Conservation (phyloP, 1,140 invertebrate genomes). For the Arctopsyche grandis region DNA sequence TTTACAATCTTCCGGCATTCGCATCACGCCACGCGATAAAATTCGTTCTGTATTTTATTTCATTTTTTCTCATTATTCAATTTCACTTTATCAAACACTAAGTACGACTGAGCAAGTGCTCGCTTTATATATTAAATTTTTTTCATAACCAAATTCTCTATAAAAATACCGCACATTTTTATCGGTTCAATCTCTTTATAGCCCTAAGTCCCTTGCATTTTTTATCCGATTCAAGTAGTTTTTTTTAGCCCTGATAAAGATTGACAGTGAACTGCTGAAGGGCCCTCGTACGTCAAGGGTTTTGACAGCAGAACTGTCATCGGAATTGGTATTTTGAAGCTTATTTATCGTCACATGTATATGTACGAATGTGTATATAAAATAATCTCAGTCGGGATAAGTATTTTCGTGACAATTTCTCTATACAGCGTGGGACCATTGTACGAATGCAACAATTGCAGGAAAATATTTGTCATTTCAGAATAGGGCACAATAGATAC, state of each 20-base stretch:
- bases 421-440: constrained; percentile 21
- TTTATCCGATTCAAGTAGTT: background rate
- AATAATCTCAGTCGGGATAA: constrained; percentile 17
- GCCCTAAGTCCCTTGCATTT: background rate
- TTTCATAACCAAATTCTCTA: too few species aligned
- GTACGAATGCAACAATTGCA: background rate
- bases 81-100: too few species aligned
- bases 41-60: background rate
- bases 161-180: too few species aligned
- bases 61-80: too few species aligned
- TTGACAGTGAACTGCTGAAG: constrained; percentile 24
- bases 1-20: background rate
- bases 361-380: background rate
- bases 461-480: constrained; percentile 21
- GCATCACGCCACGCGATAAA: constrained; percentile 7
- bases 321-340: constrained; percentile 14
- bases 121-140: background rate
- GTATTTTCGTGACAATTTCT: constrained; percentile 28
- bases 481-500: background rate
- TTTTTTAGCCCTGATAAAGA: constrained; percentile 4
- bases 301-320: constrained; percentile 27
- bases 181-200: too few species aligned
- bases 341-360: background rate
- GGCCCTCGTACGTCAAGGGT: constrained; percentile 35
- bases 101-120: background rate